Conservation (phyloP, 2,797 vertebrate species). For the Gymnodraco acuticeps region DNA sequence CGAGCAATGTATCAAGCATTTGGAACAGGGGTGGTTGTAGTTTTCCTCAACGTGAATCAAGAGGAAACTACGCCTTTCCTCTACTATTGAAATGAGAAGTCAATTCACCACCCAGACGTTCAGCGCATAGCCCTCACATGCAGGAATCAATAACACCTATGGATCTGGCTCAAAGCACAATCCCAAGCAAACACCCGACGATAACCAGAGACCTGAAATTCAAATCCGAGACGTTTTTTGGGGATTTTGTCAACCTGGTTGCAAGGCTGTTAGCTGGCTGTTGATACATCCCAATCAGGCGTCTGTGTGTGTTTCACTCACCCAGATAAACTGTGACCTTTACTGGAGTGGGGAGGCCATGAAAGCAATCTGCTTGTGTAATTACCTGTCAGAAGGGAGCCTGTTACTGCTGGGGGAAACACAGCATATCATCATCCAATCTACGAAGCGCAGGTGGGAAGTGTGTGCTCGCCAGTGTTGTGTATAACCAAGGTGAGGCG, state of each 20-base stretch:
- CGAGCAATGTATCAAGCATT: neutral
- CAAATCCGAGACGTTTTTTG: conserved; percentile 6
- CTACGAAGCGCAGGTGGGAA: conserved; percentile 74
- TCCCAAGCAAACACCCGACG: neutral
- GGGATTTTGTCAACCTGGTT: conserved; percentile 18
- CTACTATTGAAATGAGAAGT: conserved; percentile 44
- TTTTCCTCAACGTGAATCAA: neutral
- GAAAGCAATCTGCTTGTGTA: conserved; percentile 85
- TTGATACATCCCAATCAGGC: conserved; percentile 69
- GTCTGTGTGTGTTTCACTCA: conserved; percentile 59
- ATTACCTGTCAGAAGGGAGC: conserved; percentile 86
- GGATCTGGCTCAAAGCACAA: conserved; percentile 27
- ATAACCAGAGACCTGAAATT: conserved; percentile 43
- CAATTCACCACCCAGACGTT: conserved; percentile 25
- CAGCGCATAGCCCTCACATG: conserved; percentile 5
- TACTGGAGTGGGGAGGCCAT: conserved; percentile 74
- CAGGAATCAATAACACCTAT: conserved; percentile 44
- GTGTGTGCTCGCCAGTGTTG: conserved; percentile 19
- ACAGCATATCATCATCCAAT: conserved; percentile 77
- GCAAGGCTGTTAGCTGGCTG: conserved; percentile 29
- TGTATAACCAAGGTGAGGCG: conserved; percentile 30
- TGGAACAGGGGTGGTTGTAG: neutral
- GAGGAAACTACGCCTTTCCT: conserved; percentile 7
- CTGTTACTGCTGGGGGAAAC: conserved; percentile 77
- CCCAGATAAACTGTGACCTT: conserved; percentile 83